Conservation (phyloP, 2,888 invertebrate genomes). For the Epiblema foenella region DNA sequence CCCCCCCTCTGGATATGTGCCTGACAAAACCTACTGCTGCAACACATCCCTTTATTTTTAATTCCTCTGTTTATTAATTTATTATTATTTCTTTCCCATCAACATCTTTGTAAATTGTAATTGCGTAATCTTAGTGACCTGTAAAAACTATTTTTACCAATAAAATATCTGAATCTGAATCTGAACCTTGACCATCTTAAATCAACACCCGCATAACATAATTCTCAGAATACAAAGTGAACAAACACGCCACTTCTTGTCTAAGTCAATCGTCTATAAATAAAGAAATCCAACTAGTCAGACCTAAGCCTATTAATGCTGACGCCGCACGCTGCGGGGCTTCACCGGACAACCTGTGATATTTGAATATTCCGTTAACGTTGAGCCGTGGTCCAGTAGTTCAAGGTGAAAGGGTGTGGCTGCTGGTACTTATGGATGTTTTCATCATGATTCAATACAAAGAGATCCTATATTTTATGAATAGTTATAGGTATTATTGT, state of each 20-base stretch:
- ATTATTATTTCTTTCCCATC: too few species aligned
- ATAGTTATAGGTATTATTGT: not conserved
- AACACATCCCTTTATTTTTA: too few species aligned
- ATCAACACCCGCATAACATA: not conserved
- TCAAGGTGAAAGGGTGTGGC: constrained; percentile 22
- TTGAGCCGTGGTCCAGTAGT: not conserved
- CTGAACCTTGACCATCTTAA: constrained; percentile 11
- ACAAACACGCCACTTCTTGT: constrained; percentile 17
- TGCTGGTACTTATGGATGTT: not conserved
- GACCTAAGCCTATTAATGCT: constrained; percentile 35
- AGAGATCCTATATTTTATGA: not conserved
- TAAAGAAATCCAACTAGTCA: constrained; percentile 48
- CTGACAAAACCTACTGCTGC: too few species aligned
- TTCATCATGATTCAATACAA: not conserved
- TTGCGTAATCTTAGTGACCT: too few species aligned
- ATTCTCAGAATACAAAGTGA: constrained; percentile 42
- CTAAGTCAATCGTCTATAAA: constrained; percentile 70
- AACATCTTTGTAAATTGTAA: too few species aligned
- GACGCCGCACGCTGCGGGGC: constrained; percentile 26
- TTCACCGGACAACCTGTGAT: constrained; percentile 31
- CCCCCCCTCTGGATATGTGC: too few species aligned
- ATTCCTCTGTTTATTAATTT: too few species aligned
- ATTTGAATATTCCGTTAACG: constrained; percentile 35
- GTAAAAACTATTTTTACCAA: too few species aligned
- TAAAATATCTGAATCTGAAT: too few species aligned